Evolutionary conservation across 2,797 vertebrate genomes (phyloP).

Genomic region (Tachyglossus aculeatus): DNA sequence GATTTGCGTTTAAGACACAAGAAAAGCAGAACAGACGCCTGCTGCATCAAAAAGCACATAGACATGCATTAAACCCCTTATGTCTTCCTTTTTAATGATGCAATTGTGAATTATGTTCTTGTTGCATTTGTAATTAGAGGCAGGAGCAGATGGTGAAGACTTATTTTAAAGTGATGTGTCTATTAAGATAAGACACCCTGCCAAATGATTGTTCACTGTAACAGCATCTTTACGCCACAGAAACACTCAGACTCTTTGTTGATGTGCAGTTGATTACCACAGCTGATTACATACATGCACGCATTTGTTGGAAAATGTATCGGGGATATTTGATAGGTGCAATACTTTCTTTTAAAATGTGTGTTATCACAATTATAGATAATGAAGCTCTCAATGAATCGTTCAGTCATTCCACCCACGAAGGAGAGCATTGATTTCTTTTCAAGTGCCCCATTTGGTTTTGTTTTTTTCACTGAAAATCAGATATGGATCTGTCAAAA

Average conservation of each 20-base stretch:
- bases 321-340: slow-evolving; percentile 50
- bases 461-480: slow-evolving; percentile 65
- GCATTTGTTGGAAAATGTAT: slow-evolving; percentile 48
- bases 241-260: slow-evolving; percentile 56
- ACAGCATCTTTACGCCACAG: slow-evolving; percentile 59
- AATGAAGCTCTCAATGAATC: slow-evolving; percentile 64
- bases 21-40: slow-evolving; percentile 61
- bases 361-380: slow-evolving; percentile 61
- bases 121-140: slow-evolving; percentile 78
- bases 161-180: slow-evolving; percentile 73
- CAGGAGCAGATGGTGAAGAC: slow-evolving; percentile 75
- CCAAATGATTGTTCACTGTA: slow-evolving; percentile 66
- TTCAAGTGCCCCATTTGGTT: too few relatives aligned
- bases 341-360: slow-evolving; percentile 61
- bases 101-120: slow-evolving; percentile 77
- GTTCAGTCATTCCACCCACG: slow-evolving; percentile 54
- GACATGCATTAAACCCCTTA: slow-evolving; percentile 72
- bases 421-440: slow-evolving; percentile 51
- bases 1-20: slow-evolving; percentile 40
- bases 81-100: slow-evolving; percentile 76
- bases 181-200: slow-evolving; percentile 74
- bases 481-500: slow-evolving; percentile 57
- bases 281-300: slow-evolving; percentile 61
- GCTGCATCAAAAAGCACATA: slow-evolving; percentile 67
- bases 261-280: slow-evolving; percentile 65